Base-by-base conservation (phyloP, 2,113 vertebrate genomes). In the Ahaetulla prasina region DNA sequence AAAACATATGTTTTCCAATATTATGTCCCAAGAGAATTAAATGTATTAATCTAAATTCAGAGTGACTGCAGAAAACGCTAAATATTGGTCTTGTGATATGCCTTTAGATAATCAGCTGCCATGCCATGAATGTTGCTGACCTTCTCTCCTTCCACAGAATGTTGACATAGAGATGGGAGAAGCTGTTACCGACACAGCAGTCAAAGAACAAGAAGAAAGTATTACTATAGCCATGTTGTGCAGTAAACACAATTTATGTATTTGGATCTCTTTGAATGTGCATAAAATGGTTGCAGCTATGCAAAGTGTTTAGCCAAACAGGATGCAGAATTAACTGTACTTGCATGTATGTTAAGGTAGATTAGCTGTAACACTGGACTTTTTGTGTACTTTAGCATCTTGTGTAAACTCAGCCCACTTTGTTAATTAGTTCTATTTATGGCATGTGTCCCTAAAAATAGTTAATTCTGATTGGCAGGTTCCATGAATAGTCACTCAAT, bases 141-240 rank as follows among this genome's bases (percentile, higher is more conserved):
- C 50, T n/a, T 90, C 27, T 47, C 47, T 63, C 49, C 74, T 92
- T 94, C 35, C 89, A 90, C 87, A 80, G 45, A 91, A 20, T 55
- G 52, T 89, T 92, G 85, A 90, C n/a, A 74, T 43, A 90, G 91
- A 94, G 27, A 92, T 89, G 60, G 89, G 85, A 94, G 80, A 88
- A 95, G 92, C 18, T 30, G 91, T 88, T 90, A 88, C 8, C 6
- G 52, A 85, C 12, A 93, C 57, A 23, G 7, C 18, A 85, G 52
- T 88, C 84, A 63, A 8, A 30, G 30, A 91, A 43, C 25, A 92
- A 90, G 55, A 87, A 89, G 53, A 12, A 68, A 90, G 85, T 53
- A 45, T 30, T 87, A 47, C 47, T 45, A 43, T 88, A 49, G 43
- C 49, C 50, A 18, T 57, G 45, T 30, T 89, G 68, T n/a, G 35